Base-by-base conservation (phyloP, 2,888 invertebrate genomes). In the Myathropa florea region DNA sequence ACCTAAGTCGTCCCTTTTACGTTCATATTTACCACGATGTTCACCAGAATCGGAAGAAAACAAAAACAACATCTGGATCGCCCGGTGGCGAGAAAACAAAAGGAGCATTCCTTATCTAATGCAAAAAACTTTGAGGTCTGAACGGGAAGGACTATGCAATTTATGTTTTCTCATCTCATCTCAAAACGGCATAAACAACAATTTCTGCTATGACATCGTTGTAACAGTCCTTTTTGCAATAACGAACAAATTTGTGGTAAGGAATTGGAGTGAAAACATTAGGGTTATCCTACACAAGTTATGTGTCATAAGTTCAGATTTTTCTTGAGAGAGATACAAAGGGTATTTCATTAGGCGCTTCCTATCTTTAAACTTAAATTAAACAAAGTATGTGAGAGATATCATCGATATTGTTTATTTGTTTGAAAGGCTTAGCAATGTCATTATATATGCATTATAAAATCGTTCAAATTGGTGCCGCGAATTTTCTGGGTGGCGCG, bases 101-200 rank as follows among this genome's bases (percentile, higher is more conserved):
- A 86, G 76, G 68, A 79, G 33, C 23, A 57, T 46, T 46, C 46
- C 18, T 18, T 18, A 46, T 46, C 46, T 18, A 46, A 18, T 46
- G 7, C 46, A 46, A 18, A n/a, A 18, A 18, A 46, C 46, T 46
- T 46, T 46, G 18, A 46, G 46, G 46, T 46, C 46, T 46, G 18
- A n/a, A 57, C 57, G 12, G 23, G 57, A 24, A 72, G 70, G 64
- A 60, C 75, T 81, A 46, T 78, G 79, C 87, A 83, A 87, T 87
- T 87, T 87, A 83, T 83, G 83, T 76, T 83, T 80, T 87, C 79
- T 76, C 76, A 80, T 87, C n/a, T n/a, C n/a, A n/a, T 87, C 79
- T 76, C 87, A 83, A 82, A 79, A 78, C 83, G 83, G 83, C 63
- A 79, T 75, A 86, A 83, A 86, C 86, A 83, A 86, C 78, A 86